Evolutionary conservation across 2,797 vertebrate species (phyloP).

Genomic region (Myioborus miniatus): DNA sequence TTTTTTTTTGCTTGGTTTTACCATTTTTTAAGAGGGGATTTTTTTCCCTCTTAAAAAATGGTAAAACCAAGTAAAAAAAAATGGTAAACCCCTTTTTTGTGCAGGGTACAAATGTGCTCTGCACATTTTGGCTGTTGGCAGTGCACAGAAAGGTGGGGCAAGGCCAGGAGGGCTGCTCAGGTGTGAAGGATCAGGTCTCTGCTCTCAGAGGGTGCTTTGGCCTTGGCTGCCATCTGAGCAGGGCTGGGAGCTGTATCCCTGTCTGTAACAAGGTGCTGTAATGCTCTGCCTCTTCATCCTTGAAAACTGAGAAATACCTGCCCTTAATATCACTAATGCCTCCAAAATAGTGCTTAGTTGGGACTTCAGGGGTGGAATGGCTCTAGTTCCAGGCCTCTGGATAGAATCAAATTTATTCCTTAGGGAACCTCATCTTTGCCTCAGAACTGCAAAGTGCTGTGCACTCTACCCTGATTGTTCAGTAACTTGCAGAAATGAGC

Average conservation of each 20-base stretch:
- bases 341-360: conserved; percentile 24
- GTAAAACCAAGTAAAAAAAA: too few relatives aligned
- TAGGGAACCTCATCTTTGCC: conserved; percentile 31
- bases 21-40: neutral
- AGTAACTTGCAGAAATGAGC: conserved; percentile 39
- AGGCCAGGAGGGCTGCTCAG: neutral
- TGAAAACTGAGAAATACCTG: neutral
- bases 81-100: neutral
- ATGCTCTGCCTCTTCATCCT: neutral
- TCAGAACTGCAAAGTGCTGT: conserved; percentile 28
- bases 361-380: neutral
- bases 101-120: neutral
- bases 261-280: neutral
- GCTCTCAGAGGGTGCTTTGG: neutral
- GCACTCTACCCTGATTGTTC: conserved; percentile 27
- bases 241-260: neutral
- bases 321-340: conserved; percentile 1
- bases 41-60: too few relatives aligned
- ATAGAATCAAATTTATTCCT: conserved; percentile 51
- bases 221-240: neutral
- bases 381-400: neutral
- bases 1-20: neutral
- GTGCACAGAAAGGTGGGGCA: neutral
- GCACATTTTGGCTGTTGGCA: neutral
- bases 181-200: neutral